Evolutionary conservation across 2,888 invertebrate genomes (phyloP), one percentile per base, ranked within the genome.

Genomic region (Nematopogon swammerdamellus): DNA sequence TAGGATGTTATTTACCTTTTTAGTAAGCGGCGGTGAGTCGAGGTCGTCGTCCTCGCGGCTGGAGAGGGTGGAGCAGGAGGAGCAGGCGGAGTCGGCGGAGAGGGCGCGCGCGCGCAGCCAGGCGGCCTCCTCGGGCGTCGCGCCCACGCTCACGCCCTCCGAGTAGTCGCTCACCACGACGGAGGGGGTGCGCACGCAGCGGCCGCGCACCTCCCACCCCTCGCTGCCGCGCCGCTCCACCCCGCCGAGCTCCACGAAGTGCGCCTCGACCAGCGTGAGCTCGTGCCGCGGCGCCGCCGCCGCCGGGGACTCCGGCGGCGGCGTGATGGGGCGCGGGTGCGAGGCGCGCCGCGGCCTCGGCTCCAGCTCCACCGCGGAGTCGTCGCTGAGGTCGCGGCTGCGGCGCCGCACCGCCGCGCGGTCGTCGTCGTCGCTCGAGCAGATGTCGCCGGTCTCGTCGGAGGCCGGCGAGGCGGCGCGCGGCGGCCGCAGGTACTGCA

Each of bases 91-190:
- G 50, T 85, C 85, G 0, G 87, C 83, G 14, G 85, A 83, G 55
- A 83, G 70, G 0, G 82, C 72, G 47, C 83, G 61, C 49, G 79
- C 64, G 36, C 79, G 57, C 56, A 79, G 60, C 79, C 79, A 77
- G 59, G 70, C 63, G 55, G 72, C 74, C 57, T 77, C 79, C 58
- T 75, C 77, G 49, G 68, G 68, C 0, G 76, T 74, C 2, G 76
- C 77, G 3, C 79, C 79, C 10, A 74, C 76, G 1, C 71, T 74
- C 20, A 70, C 63, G 0, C 74, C 91, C 60, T 92, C 92, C 0
- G 91, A 91, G 62, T 92, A 92, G 65, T 93, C 93, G 61, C 91
- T 92, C 44, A 93, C 91, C 2, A 93, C 91, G 45, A 93, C 92
- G 50, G 92, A 92, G 0, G 93, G 93, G 0, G 92, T 91, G 52